These are phyloP conservation scores for Umimayanthus chanpuru DNA, from an alignment of 92 coral and sea anemone species.

Conservation along the genomic window DNA sequence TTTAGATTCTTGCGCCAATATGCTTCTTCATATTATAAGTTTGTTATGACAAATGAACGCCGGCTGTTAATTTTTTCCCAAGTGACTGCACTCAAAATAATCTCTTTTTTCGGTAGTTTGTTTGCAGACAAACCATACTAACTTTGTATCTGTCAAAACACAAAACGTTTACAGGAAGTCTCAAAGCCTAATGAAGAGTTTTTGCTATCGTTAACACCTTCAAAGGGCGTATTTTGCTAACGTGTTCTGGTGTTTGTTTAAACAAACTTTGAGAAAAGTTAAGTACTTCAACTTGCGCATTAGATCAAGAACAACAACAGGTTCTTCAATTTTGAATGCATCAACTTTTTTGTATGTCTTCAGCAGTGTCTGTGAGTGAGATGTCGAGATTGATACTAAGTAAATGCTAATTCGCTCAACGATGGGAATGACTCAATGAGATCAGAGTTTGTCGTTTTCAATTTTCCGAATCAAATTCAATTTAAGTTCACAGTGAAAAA, in stretches of 20 bases:
- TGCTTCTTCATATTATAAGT: neutral
- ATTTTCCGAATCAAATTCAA: neutral
- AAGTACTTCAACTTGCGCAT: neutral
- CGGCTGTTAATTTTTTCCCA: neutral
- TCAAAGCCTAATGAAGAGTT: neutral
- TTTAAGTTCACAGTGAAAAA: slow-evolving; percentile 6
- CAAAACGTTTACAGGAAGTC: neutral
- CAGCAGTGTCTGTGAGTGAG: neutral
- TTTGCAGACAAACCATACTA: neutral
- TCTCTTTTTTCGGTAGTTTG: neutral
- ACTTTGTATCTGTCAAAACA: neutral
- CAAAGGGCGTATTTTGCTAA: neutral
- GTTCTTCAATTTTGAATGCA: neutral
- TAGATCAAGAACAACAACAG: neutral
- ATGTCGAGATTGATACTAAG: neutral
- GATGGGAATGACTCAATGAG: neutral
- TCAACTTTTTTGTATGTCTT: slow-evolving; percentile 11
- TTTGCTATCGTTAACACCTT: slow-evolving; percentile 10
- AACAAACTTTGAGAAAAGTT: neutral
- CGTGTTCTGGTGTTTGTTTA: neutral
- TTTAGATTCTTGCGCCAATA: neutral
- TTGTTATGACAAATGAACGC: neutral
- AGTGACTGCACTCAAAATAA: neutral
- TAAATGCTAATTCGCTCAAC: neutral
- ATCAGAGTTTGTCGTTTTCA: slow-evolving; percentile 4